Percentiles rank a stretch among this genome's conserved stretches.
phyloP scores from a whole-genome alignment of 2,888 invertebrate genomes.

The Drosophila yooni region DNA sequence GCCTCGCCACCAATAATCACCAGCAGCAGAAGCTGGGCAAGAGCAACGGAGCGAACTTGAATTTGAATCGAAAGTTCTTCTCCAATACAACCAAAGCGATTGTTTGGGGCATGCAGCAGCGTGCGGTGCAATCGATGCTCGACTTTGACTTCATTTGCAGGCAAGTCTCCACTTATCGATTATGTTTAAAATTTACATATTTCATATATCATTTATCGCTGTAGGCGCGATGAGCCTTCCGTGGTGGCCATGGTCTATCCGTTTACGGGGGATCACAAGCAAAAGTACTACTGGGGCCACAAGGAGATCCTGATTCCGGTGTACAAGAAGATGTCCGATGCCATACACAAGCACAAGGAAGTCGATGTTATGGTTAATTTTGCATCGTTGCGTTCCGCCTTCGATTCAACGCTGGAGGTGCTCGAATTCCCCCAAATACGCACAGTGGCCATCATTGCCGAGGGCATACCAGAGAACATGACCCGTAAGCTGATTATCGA shows the following conservation, averaged over 20 bases:
- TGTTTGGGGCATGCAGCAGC: conserved; percentile 99
- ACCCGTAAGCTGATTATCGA: conserved; percentile 95
- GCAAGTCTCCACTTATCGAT: conserved; percentile 58
- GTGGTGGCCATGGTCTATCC: conserved; percentile 99
- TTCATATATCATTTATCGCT: conserved; percentile 75
- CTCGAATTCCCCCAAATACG: conserved; percentile 97
- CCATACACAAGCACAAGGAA: conserved; percentile 97
- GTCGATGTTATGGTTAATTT: conserved; percentile 98
- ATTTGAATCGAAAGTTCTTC: conserved; percentile 88
- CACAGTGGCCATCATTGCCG: conserved; percentile 99
- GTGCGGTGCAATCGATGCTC: conserved; percentile 92
- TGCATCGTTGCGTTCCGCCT: conserved; percentile 98
- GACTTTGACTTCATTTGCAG: conserved; percentile 85
- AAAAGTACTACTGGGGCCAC: conserved; percentile 99
- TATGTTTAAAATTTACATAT: not conserved
- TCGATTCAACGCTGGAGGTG: conserved; percentile 97
- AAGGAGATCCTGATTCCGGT: conserved; percentile 97
- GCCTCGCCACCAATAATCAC: conserved; percentile 56
- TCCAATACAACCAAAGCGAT: conserved; percentile 94
- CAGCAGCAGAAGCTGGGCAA: conserved; percentile 41
- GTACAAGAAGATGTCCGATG: conserved; percentile 98
- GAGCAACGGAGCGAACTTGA: conserved; percentile 70
- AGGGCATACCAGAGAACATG: conserved; percentile 99
- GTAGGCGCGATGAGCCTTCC: conserved; percentile 94
- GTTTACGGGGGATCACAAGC: conserved; percentile 99